Conservation (phyloP, 2,797 vertebrate genomes). For the Spheniscus humboldti region DNA sequence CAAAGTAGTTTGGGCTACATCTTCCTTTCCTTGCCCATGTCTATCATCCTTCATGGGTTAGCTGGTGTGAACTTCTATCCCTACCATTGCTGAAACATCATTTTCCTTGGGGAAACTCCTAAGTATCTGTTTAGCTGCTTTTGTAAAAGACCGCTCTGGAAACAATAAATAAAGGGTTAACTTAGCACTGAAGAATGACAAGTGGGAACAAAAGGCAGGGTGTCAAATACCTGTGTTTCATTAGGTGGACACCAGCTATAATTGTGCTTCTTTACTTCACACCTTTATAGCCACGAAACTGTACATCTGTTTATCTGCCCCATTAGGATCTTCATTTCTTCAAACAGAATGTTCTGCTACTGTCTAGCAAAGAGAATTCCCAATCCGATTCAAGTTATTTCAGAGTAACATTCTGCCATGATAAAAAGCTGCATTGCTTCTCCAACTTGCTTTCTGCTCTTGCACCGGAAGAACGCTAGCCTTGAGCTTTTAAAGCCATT, state of each 20-base stretch:
- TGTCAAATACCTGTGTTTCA: conserved; percentile 4
- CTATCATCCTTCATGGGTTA: not conserved
- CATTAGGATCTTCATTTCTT: not conserved
- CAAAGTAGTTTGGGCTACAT: not conserved
- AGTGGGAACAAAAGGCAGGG: not conserved
- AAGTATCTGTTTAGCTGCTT: not conserved
- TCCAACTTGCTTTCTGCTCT: conserved; percentile 2
- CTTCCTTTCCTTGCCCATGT: not conserved
- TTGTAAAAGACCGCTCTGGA: not conserved
- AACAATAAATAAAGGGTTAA: not conserved
- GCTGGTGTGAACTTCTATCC: not conserved
- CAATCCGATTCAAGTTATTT: not conserved
- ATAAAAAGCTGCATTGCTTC: conserved; percentile 37
- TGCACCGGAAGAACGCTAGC: conserved; percentile 13
- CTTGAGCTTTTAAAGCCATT: conserved; percentile 31
- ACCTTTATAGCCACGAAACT: conserved; percentile 8
- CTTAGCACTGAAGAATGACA: conserved; percentile 5
- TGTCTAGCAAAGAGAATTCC: conserved; percentile 22
- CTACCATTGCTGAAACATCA: not conserved
- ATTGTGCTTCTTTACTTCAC: conserved; percentile 14
- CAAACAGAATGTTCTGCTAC: not conserved
- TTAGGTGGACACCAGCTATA: not conserved
- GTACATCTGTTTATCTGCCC: not conserved
- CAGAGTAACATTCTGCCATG: not conserved
- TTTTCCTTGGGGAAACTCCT: not conserved